phyloP scores from a whole-genome alignment of 2,797 vertebrate genomes.

The Amphiprion clarkii region DNA sequence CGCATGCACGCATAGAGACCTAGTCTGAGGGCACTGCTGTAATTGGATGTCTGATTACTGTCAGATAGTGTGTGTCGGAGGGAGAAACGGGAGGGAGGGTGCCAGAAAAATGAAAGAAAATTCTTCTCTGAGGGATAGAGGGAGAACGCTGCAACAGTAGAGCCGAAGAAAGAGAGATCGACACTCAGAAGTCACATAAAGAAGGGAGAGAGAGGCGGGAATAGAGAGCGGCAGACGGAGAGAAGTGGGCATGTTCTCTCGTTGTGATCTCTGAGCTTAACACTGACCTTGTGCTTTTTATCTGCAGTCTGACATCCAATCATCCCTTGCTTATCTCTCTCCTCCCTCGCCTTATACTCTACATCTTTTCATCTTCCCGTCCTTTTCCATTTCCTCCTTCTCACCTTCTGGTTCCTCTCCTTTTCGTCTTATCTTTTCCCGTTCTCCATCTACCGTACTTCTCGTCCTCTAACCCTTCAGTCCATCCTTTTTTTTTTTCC shows the following conservation, averaged over 20 bases:
- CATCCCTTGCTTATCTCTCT: conserved; percentile 72
- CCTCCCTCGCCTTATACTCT: conserved; percentile 37
- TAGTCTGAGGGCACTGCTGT: conserved; percentile 65
- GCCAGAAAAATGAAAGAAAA: conserved; percentile 42
- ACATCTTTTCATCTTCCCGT: conserved; percentile 58
- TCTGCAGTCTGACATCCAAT: conserved; percentile 74
- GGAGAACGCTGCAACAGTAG: conserved; percentile 28
- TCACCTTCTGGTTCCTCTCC: conserved; percentile 20
- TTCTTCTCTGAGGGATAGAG: conserved; percentile 41
- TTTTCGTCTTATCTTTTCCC: conserved; percentile 15
- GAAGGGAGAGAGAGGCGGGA: neutral
- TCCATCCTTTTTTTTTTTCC: neutral
- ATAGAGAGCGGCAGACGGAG: conserved; percentile 37
- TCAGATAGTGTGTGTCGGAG: conserved; percentile 58
- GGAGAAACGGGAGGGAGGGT: conserved; percentile 3
- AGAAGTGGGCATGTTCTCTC: conserved; percentile 62
- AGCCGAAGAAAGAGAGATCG: conserved; percentile 37
- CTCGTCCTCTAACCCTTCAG: conserved; percentile 13
- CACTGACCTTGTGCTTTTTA: conserved; percentile 78
- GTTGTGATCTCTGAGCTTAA: conserved; percentile 74
- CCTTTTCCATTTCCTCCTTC: conserved; percentile 47
- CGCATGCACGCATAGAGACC: conserved; percentile 12
- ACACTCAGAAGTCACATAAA: conserved; percentile 30
- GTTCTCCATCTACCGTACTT: conserved; percentile 1
- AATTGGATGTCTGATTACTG: conserved; percentile 83